phyloP scores from a whole-genome alignment of 2,888 invertebrate species.

The Tuta absoluta region DNA sequence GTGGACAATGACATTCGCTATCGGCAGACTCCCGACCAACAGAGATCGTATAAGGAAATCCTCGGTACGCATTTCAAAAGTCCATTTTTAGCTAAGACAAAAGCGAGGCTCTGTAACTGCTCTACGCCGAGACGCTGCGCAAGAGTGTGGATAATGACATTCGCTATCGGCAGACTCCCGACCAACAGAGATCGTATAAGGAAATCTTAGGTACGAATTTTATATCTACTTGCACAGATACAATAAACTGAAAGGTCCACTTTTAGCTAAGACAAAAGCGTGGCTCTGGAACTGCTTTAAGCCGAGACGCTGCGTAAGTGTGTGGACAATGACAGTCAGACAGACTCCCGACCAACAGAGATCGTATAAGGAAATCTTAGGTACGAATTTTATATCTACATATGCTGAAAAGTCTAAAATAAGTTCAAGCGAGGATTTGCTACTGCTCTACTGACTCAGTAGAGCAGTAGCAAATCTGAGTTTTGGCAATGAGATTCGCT shows the following conservation, averaged over 20 bases:
- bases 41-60: conserved; percentile 80
- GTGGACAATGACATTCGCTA: conserved; percentile 87
- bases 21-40: conserved; percentile 79
- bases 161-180: conserved; percentile 82
- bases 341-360: conserved; percentile 79
- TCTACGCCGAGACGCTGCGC: conserved; percentile 81
- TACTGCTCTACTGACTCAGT: conserved; percentile 82
- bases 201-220: conserved; percentile 80
- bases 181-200: conserved; percentile 80
- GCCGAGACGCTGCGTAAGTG: conserved; percentile 81
- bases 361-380: conserved; percentile 82
- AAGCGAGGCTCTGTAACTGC: conserved; percentile 85
- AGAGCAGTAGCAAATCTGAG: too few relatives aligned
- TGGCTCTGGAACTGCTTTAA: conserved; percentile 85
- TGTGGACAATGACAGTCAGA: conserved; percentile 86
- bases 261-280: too few relatives aligned
- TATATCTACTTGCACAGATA: too few relatives aligned
- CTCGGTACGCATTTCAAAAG: conserved; percentile 73
- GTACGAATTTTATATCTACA: conserved; percentile 56
- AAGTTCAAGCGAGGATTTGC: conserved; percentile 86
- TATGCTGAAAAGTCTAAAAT: not conserved
- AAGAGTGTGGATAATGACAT: conserved; percentile 86
- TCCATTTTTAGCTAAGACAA: too few relatives aligned
- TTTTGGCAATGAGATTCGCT: conserved; percentile 86
- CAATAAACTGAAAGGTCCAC: not conserved